Base-by-base conservation (phyloP, 1,140 invertebrate genomes). In the Leptinotarsa undecemlineata region DNA sequence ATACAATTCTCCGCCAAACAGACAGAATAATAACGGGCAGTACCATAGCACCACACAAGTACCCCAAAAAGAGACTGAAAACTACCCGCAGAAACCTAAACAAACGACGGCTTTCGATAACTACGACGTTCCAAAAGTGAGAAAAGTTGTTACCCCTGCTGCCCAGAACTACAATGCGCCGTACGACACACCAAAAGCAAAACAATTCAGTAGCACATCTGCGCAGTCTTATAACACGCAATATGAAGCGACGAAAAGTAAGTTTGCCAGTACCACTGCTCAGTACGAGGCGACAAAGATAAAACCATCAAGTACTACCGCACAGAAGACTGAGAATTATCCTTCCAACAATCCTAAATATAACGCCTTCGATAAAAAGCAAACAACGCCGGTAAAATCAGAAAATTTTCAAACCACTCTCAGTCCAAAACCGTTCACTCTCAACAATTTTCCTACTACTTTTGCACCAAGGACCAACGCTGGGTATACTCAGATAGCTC, bases 11-110 rank as follows among this genome's bases (percentile, higher is more conserved):
- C 62, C 75, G 14, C 61, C 74, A n/a, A 75, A 57, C 64, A 77
- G 74, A 60, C 75, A 80, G 73, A 74, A 77, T 68, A 73, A 81
- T 72, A 81, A 88, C 70, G 86, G 86, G n/a, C 86, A 87, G 74
- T 85, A 85, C 68, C 86, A 83, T 15, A 86, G 86, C n/a, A 84
- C 86, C 51, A 87, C 78, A 26, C 75, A 80, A 76, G 78, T 64
- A 74, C 70, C 79, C 60, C 68, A 77, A 72, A 69, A 69, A 71
- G 61, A 78, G 69, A 82, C 80, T 2, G 79, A 81, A 48, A 82
- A 82, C 66, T 82, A 82, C 68, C 81, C 81, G 13, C 48, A 72
- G 17, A 74, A 67, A 68, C 72, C 64, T n/a, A 73, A 78, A 5
- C 57, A 19, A 42, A 69, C 15, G 72, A 73, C 70, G 42, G 68